Evolutionary conservation across 2,888 invertebrate species (phyloP), one percentile per base, ranked within the genome.

Genomic region (Tenodera sinensis): DNA sequence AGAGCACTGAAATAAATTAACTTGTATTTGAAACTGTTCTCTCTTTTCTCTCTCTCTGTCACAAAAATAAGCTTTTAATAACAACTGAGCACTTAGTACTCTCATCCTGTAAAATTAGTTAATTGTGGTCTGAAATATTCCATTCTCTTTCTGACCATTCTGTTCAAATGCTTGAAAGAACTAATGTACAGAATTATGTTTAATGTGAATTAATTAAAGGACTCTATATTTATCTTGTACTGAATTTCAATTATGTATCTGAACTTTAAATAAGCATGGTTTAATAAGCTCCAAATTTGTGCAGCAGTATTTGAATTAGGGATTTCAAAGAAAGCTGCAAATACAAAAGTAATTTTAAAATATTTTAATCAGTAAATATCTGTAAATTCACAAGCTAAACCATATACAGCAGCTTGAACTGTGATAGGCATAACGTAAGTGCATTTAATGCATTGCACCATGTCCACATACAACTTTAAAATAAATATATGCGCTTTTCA

Each of bases 71-170:
- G 42, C 12, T 42, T 42, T 42, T 9, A 42, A 42, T 12, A 42
- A 2, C 1, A 42, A 42, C 6, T 42, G 42, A 42, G 27, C 14
- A 28, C 54, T 8, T 2, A 20, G 14, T 20, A 71, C 20, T 71
- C 20, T 71, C 15, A 71, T 3, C n/a, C 83, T 15, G 83, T 27
- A 83, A 34, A 25, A 15, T 42, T 27, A 25, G 25, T 82, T 25
- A 15, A 54, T n/a, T 30, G 87, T 87, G 87, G 87, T 87, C 87
- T 83, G 25, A 83, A 83, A 87, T 87, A 87, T 83, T 83, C 14
- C 27, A 34, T 54, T 85, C 28, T 82, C 87, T 87, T 86, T 87
- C 87, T 87, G 87, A 87, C 27, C 87, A 87, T 87, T 87, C 87
- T 27, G 27, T 87, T 87, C 81, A 87, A 34, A 87, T n/a, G 34